Conservation (phyloP, 2,113 vertebrate species). For the Pipa parva region DNA sequence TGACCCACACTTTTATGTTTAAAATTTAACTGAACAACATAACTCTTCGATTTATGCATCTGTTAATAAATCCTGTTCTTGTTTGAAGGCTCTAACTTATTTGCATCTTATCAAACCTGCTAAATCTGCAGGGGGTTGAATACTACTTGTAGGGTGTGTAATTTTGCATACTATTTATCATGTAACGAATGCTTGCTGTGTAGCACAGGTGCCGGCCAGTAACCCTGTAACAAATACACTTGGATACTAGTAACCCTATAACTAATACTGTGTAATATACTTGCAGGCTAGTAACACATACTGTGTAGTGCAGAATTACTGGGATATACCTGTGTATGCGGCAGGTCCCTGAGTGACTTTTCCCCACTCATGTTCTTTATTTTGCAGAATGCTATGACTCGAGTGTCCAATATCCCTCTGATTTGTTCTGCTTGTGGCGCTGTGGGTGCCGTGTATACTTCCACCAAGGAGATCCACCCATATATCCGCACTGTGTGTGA, state of each 20-base stretch:
- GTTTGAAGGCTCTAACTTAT: no score
- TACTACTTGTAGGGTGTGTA: no score
- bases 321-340: not conserved
- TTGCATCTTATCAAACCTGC: no score
- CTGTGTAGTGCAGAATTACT: not conserved
- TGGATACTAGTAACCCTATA: not conserved
- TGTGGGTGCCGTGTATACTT: conserved; percentile 66
- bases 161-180: no score
- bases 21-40: no score
- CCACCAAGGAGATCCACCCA: conserved; percentile 80
- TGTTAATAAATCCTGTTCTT: no score
- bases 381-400: conserved; percentile 68
- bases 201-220: not conserved
- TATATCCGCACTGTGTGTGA: conserved; percentile 74
- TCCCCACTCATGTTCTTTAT: no score
- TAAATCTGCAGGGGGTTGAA: no score
- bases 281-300: not conserved
- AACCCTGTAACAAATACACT: not conserved
- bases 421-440: conserved; percentile 68
- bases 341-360: no score
- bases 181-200: no score
- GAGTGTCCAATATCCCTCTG: conserved; percentile 70
- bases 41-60: no score
- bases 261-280: not conserved
- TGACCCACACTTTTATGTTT: no score